A percentile compares a stretch with the other conserved stretches of the same genome.
These are phyloP conservation scores for Cantharis flavilabris DNA, from an alignment of 2,888 invertebrate genomes.

Conservation along the genomic window DNA sequence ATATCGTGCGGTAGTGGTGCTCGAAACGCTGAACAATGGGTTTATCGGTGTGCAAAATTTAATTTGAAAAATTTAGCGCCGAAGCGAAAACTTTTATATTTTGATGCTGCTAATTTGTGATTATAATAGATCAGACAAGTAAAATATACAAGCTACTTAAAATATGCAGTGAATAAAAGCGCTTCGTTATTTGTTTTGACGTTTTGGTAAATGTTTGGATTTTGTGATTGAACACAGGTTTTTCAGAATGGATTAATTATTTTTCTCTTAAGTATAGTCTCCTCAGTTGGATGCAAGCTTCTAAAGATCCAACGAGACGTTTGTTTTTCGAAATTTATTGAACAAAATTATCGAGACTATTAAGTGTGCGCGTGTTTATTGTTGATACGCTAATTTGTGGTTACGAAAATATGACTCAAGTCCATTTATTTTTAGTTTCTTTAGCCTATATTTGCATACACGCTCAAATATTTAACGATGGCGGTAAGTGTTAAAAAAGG, in stretches of 20 bases:
- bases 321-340: conserved; percentile 6
- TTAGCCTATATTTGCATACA: conserved; percentile 34
- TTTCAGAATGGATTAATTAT: conserved; percentile 49
- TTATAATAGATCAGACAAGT: conserved; percentile 29
- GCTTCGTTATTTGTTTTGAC: conserved; percentile 51
- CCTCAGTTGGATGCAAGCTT: conserved; percentile 24
- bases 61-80: background rate
- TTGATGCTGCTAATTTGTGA: conserved; percentile 19
- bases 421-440: conserved; percentile 38
- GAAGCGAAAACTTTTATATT: conserved; percentile 10
- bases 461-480: conserved; percentile 30
- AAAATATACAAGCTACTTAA: conserved; percentile 36
- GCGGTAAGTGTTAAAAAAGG: conserved; percentile 22
- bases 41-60: background rate
- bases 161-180: conserved; percentile 44
- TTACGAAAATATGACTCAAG: conserved; percentile 42
- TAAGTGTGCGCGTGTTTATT: conserved; percentile 28
- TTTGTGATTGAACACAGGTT: conserved; percentile 51
- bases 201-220: conserved; percentile 53
- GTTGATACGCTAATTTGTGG: conserved; percentile 8
- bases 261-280: conserved; percentile 32
- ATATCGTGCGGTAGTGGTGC: background rate
- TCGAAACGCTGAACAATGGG: background rate
- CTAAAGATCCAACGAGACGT: conserved; percentile 16
- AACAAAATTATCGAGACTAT: conserved; percentile 29